Percentiles rank a stretch among this genome's conserved stretches.
Conservation (phyloP, 2,888 invertebrate genomes). For the Bombylius discolor region DNA sequence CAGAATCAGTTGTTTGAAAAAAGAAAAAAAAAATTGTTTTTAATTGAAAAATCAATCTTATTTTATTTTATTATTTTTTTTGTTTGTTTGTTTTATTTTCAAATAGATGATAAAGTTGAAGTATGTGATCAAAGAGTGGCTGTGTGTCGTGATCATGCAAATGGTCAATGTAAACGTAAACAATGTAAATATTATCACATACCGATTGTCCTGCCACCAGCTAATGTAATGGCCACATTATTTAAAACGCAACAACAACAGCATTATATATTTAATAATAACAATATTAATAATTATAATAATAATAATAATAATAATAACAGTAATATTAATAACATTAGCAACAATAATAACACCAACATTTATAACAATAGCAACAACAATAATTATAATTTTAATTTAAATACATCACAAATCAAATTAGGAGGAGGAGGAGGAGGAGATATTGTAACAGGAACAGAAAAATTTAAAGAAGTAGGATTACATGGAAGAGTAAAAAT, state of each 20-base stretch:
- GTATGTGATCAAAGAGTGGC: slow-evolving; percentile 90
- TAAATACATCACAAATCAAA: slow-evolving; percentile 2
- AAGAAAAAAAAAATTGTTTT: neutral
- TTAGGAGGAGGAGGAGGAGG: too few relatives aligned
- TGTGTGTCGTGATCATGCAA: slow-evolving; percentile 91
- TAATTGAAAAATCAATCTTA: neutral
- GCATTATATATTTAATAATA: slow-evolving; percentile 18
- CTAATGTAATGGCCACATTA: slow-evolving; percentile 55
- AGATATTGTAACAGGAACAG: too few relatives aligned
- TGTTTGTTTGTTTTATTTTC: slow-evolving; percentile 11
- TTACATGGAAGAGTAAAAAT: too few relatives aligned
- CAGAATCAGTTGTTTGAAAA: too few relatives aligned
- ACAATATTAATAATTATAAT: slow-evolving; percentile 15
- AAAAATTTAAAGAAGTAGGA: too few relatives aligned
- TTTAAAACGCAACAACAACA: slow-evolving; percentile 31
- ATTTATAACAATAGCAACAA: slow-evolving; percentile 1
- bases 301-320: slow-evolving; percentile 13
- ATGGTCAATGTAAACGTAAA: slow-evolving; percentile 84
- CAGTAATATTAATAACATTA: neutral
- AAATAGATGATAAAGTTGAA: slow-evolving; percentile 85
- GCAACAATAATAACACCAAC: neutral
- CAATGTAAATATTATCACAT: slow-evolving; percentile 97
- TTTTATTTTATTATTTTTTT: neutral
- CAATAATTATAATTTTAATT: neutral
- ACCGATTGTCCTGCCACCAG: slow-evolving; percentile 79